A percentile compares a stretch with the other conserved stretches of the same genome.
phyloP scores from a whole-genome alignment of 2,888 invertebrate species.

The Xanthia togata region DNA sequence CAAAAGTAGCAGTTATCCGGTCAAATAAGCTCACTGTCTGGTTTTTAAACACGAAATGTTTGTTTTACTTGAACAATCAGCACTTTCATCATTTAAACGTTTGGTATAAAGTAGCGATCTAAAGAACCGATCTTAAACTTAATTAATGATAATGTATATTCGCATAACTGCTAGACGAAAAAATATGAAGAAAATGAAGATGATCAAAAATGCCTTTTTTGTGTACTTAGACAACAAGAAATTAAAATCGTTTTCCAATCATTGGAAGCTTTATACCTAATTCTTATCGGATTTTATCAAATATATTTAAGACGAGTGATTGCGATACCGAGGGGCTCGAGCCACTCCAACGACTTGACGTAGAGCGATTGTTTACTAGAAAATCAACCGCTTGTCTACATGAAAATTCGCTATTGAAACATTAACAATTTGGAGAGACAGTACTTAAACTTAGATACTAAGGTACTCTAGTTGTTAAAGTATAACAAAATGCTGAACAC shows the following conservation, averaged over 20 bases:
- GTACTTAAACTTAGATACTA: neutral
- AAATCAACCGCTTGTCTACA: slow-evolving; percentile 18
- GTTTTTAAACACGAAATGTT: slow-evolving; percentile 8
- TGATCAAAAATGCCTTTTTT: too few species aligned
- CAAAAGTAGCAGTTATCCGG: neutral
- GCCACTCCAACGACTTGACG: neutral
- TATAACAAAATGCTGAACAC: neutral
- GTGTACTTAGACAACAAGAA: slow-evolving; percentile 18
- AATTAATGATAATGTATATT: too few species aligned
- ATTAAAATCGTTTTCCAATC: slow-evolving; percentile 54
- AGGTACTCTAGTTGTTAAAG: neutral
- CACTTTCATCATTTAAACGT: neutral
- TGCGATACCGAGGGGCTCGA: slow-evolving; percentile 8
- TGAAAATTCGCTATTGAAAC: slow-evolving; percentile 16
- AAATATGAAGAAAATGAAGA: too few species aligned
- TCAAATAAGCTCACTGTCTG: neutral
- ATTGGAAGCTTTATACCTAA: slow-evolving; percentile 28
- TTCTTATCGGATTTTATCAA: slow-evolving; percentile 54
- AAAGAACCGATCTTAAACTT: neutral
- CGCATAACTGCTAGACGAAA: too few species aligned
- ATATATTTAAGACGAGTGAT: slow-evolving; percentile 50
- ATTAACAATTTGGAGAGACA: slow-evolving; percentile 1
- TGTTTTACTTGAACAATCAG: neutral
- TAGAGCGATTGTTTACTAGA: slow-evolving; percentile 27
- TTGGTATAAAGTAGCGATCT: neutral